Evolutionary conservation across 2,888 invertebrate species (phyloP).

Genomic region (Blastobasis adustella): DNA sequence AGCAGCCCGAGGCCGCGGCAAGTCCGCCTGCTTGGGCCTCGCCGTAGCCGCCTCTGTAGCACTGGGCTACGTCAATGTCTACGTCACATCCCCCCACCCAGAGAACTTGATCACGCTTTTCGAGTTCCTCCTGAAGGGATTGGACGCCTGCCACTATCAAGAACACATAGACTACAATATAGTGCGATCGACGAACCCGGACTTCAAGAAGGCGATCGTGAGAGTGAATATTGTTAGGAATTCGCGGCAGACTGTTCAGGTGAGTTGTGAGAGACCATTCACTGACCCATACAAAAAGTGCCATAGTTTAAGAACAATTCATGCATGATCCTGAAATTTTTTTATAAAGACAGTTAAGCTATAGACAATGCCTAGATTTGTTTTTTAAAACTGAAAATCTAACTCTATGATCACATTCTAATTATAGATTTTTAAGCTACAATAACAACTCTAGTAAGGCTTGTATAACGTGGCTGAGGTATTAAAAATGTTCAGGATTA

Average conservation of each 20-base stretch:
- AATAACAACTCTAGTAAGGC: too few species aligned
- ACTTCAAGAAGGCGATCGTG: constrained; percentile 96
- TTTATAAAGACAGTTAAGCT: too few species aligned
- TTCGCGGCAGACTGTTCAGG: constrained; percentile 94
- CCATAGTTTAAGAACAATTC: too few species aligned
- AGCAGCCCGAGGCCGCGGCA: constrained; percentile 97
- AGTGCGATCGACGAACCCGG: constrained; percentile 95
- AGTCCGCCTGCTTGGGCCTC: constrained; percentile 97
- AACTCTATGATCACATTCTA: too few species aligned
- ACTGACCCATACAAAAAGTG: too few species aligned
- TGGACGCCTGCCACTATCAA: constrained; percentile 94
- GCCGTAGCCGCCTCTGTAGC: constrained; percentile 91
- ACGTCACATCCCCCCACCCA: constrained; percentile 98
- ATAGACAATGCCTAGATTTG: too few species aligned
- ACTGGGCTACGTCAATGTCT: constrained; percentile 93
- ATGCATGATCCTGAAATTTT: too few species aligned
- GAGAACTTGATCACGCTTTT: constrained; percentile 98
- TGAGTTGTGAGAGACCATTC: too few species aligned
- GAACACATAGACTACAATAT: constrained; percentile 97
- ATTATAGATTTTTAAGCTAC: too few species aligned
- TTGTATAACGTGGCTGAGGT: too few species aligned
- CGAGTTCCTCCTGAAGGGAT: constrained; percentile 94
- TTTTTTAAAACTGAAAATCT: too few species aligned
- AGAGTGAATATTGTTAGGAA: constrained; percentile 93
- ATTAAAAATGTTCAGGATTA: too few species aligned